Base-by-base conservation (phyloP, 2,888 invertebrate species). In the Dynastes grantii region DNA sequence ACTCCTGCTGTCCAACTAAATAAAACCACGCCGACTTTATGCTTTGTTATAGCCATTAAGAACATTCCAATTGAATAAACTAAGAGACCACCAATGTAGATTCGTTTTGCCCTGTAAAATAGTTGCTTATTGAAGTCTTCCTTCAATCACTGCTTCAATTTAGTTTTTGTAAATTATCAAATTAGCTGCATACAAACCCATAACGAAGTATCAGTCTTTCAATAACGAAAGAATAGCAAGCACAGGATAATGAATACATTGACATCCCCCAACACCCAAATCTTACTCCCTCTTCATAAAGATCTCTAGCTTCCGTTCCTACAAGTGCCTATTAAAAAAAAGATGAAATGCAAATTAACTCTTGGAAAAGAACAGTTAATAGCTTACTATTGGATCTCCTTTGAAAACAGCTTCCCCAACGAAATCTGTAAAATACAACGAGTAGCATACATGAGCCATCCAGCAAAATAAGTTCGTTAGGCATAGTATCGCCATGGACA, bases 211-310 rank as follows among this genome's bases (percentile, higher is more conserved):
- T 97, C 9, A 98, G 92, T 86, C 91, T 94, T 87, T 98, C 98
- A 79, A 98, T 97, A 77, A 95, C 87, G 70, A 95, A 91, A 0
- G 98, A 98, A 89, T 98, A 98, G 85, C 96, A 93, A 13, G 98
- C 95, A 86, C 98, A 98, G 0, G 98, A 97, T n/a, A 98, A 88
- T 0, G 98, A 98, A 85, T 96, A 95, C 95, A 95, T 95, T 0
- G 97, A 95, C 98, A 98, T 98, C 37, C 97, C 98, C 95, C 97
- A 96, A 85, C 98, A 98, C 11, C 98, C 98, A 85, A 98, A 97
- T 61, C 98, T 92, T 0, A 98, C 97, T 0, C 98, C 98, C 55
- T 94, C 94, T 87, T 98, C 97, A 86, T 98, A 98, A 9, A 93
- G 90, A 16, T 91, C 90, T 78, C 95, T 92, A 76, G 91, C 89